Evolutionary conservation across 2,888 invertebrate genomes (phyloP).

Genomic region (Tipula lateralis): DNA sequence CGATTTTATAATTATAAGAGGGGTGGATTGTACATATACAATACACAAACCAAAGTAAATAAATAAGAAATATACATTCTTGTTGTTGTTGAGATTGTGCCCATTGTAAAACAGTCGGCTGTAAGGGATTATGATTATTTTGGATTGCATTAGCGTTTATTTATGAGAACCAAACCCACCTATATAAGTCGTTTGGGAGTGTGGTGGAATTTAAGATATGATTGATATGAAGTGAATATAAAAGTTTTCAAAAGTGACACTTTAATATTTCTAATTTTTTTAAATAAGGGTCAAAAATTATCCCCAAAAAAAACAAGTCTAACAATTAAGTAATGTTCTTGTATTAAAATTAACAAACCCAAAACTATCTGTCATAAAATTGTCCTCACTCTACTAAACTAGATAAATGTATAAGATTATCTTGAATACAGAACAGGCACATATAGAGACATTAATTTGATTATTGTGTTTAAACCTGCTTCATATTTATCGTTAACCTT

Average conservation of each 20-base stretch:
- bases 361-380: background rate
- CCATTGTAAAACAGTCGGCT: background rate
- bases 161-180: background rate
- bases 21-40: background rate
- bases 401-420: background rate
- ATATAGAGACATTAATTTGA: background rate
- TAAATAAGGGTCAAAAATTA: background rate
- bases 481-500: background rate
- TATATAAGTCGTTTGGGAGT: too few relatives aligned
- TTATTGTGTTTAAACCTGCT: background rate
- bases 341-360: background rate
- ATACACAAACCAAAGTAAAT: background rate
- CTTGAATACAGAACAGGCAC: background rate
- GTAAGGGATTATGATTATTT: conserved; percentile 11
- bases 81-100: background rate
- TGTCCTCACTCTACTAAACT: background rate
- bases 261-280: background rate
- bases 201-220: background rate
- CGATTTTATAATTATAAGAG: background rate
- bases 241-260: background rate
- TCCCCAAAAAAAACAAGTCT: background rate
- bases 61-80: too few relatives aligned
- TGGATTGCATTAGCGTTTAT: background rate
- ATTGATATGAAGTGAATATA: background rate
- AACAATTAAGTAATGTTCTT: background rate